Base-by-base conservation (phyloP, 2,113 vertebrate species). In the Mungos mungo region DNA sequence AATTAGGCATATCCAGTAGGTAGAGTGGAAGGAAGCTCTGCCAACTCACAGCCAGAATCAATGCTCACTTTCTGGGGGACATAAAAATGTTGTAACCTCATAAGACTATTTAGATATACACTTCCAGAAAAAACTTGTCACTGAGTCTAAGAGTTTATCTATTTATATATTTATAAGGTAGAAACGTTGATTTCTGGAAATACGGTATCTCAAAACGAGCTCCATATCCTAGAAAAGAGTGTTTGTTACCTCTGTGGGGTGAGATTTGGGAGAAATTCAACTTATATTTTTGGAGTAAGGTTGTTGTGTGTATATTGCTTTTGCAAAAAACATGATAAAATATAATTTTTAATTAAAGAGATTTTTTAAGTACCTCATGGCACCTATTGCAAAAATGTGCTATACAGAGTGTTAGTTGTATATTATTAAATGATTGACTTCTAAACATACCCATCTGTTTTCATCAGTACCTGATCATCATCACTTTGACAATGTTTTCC, bases 61-160 rank as follows among this genome's bases (percentile, higher is more conserved):
- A 90, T 54, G 52, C n/a, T 93, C 80, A 76, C 13, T 91, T 91
- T 65, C 72, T 38, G 35, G 72, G 69, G 71, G 27, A 77, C 69
- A 92, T 45, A 77, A 90, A 95, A 71, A 19, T 19, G 57, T 76
- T 95, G 81, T 31, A 92, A n/a, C 23, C 31, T 38, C 16, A 47
- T 94, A 74, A 89, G 38, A 57, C 84, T 92, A 92, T 89, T 92
- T 85, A 94, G 38, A 92, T 65, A 3, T 19, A 74, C 27, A 16
- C 19, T 87, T 90, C 96, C 60, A 38, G 31, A 63, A 96, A 96
- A 97, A 97, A 80, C 31, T 88, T 93, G 63, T 90, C 85, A 93
- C n/a, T 71, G 45, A 93, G 27, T 88, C 69, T 88, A 27, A 85
- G 41, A 38, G 27, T 71, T 90, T 65, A 85, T 38, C 72, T n/a